Percentiles rank a stretch among this genome's conserved stretches.
These are phyloP conservation scores for Drosophila testacea DNA, from an alignment of 2,888 invertebrate genomes.

Conservation along the genomic window DNA sequence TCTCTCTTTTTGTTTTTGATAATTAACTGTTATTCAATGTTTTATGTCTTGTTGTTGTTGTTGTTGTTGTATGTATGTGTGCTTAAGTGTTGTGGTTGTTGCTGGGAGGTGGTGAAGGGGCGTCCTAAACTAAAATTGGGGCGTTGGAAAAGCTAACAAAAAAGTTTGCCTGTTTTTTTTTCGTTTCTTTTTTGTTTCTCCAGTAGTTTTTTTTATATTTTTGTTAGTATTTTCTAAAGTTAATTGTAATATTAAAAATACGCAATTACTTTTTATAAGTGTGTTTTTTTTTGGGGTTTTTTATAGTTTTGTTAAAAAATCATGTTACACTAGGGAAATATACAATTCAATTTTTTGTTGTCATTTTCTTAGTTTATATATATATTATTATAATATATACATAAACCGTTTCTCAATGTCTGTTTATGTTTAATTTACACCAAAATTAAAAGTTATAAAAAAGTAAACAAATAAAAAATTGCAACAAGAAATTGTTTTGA, in stretches of 20 bases:
- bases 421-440: constrained; percentile 11
- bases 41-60: constrained; percentile 6
- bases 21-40: background rate
- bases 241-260: constrained; percentile 51
- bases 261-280: constrained; percentile 29
- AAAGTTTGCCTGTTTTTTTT: constrained; percentile 11
- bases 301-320: constrained; percentile 34
- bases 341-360: constrained; percentile 56
- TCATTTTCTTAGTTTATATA: constrained; percentile 20
- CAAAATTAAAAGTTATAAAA: constrained; percentile 12
- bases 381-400: constrained; percentile 52
- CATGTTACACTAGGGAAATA: constrained; percentile 46
- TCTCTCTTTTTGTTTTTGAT: constrained; percentile 4
- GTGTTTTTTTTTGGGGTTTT: constrained; percentile 21
- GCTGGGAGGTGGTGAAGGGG: constrained; percentile 9
- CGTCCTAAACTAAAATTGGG: constrained; percentile 16
- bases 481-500: constrained; percentile 44
- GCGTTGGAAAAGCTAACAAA: constrained; percentile 19
- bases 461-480: constrained; percentile 40
- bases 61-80: constrained; percentile 32
- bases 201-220: constrained; percentile 7
- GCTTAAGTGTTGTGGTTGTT: constrained; percentile 13
- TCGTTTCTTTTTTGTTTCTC: constrained; percentile 12
- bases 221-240: constrained; percentile 58
- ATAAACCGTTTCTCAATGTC: constrained; percentile 23